Evolutionary conservation across 2,113 vertebrate genomes (phyloP).

Genomic region (Pygoscelis adeliae): DNA sequence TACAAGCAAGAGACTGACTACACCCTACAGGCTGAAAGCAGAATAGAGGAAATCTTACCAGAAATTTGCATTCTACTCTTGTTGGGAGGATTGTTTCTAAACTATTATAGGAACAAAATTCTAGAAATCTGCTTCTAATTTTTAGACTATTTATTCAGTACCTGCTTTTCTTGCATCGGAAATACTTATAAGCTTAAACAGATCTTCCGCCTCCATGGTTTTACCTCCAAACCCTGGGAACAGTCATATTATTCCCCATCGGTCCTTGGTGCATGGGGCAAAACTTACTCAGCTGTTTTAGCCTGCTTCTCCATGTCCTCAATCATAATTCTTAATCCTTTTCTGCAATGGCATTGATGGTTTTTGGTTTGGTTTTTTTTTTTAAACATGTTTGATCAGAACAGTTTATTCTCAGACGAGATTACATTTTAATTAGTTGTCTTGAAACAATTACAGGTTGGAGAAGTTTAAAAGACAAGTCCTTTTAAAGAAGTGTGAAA

Average conservation of each 20-base stretch:
- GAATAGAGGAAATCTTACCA: not conserved
- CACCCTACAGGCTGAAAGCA: not conserved
- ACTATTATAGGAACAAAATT: not conserved
- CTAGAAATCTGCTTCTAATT: not conserved
- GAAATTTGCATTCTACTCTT: not conserved
- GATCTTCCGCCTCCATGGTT: not conserved
- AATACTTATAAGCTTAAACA: not conserved
- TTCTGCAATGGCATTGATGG: not conserved
- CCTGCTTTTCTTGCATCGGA: not conserved
- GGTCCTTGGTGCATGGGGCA: not conserved
- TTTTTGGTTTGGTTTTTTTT: not conserved
- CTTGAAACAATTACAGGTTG: not conserved
- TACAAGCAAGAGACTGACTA: not conserved
- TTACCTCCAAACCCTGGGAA: not conserved
- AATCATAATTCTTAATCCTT: not conserved
- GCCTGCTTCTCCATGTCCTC: not conserved
- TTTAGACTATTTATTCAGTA: not conserved
- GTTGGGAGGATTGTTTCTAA: not conserved
- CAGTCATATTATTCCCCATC: not conserved
- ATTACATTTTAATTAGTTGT: not conserved
- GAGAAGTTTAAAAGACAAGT: not conserved
- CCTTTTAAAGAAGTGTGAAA: not conserved
- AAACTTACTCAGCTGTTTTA: not conserved
- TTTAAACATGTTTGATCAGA: fast-evolving
- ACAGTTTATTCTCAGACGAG: not conserved